A percentile compares a stretch with the other conserved stretches of the same genome.
Conservation (phyloP, 2,113 vertebrate species). For the Calcarius ornatus region DNA sequence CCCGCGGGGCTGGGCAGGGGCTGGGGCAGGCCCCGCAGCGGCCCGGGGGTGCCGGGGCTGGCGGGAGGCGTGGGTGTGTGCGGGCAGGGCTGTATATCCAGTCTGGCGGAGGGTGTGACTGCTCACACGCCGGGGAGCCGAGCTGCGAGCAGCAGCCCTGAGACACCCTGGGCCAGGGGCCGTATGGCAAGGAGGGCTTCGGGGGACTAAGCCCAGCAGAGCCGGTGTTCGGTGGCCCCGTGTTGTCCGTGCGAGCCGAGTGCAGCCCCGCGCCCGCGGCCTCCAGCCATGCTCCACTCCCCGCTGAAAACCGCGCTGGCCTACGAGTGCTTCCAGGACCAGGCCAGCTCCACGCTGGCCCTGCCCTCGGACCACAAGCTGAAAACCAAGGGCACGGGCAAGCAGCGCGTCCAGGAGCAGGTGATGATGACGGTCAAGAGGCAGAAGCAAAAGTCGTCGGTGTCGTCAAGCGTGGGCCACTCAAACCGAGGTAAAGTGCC, state of each 20-base stretch:
- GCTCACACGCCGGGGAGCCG: slow-evolving; percentile 58
- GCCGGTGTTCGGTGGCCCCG: neutral
- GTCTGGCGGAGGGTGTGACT: slow-evolving; percentile 76
- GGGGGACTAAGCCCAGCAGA: slow-evolving; percentile 27
- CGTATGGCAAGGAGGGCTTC: slow-evolving; percentile 67
- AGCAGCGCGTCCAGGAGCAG: slow-evolving; percentile 79
- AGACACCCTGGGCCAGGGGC: slow-evolving; percentile 20
- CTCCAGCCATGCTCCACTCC: slow-evolving; percentile 73
- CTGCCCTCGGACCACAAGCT: slow-evolving; percentile 78
- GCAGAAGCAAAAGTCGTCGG: slow-evolving; percentile 75
- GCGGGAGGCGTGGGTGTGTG: slow-evolving; percentile 69
- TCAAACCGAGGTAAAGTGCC: slow-evolving; percentile 75
- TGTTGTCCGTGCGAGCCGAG: neutral
- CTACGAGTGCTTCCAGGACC: slow-evolving; percentile 75
- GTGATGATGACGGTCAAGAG: slow-evolving; percentile 80
- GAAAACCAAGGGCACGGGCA: slow-evolving; percentile 74
- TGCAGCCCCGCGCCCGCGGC: neutral
- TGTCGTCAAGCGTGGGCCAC: slow-evolving; percentile 69
- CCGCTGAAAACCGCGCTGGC: slow-evolving; percentile 79
- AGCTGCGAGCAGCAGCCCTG: slow-evolving; percentile 55
- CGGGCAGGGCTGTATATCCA: slow-evolving; percentile 77
- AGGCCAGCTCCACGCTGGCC: slow-evolving; percentile 78
- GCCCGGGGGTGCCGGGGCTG: neutral
- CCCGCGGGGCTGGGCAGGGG: neutral
- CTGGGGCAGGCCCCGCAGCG: slow-evolving; percentile 22